Evolutionary conservation across 2,888 invertebrate genomes (phyloP), one percentile per base, ranked within the genome.

Genomic region (Ornithoptera priamus): DNA sequence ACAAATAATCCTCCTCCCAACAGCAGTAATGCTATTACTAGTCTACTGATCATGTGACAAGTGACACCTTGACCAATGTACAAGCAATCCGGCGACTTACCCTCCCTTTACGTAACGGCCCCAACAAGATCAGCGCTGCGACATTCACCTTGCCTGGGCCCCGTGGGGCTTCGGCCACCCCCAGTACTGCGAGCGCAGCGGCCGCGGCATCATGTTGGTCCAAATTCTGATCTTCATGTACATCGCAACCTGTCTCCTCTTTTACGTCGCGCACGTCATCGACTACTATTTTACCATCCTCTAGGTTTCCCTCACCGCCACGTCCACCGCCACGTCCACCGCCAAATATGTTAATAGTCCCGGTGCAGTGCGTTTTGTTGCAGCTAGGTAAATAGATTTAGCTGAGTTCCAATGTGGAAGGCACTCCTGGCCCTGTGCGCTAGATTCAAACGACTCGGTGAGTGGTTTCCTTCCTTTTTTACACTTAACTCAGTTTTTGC

Each of bases 171-270:
- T 72, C 71, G 12, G 3, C 64, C n/a, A 68, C 69, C 62, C 46
- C 18, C 76, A 73, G 77, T 72, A 72, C 65, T 69, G 72, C 70
- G 65, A 50, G 67, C 70, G 69, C 62, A 74, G 59, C 72, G 57
- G 36, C 53, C 60, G 73, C 67, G 66, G 69, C 71, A 87, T 76
- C 81, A 93, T 93, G 93, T 83, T 93, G 81, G 89, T 93, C 18
- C 93, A 93, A 75, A 91, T 93, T 61, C 84, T 93, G 22, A 90
- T 93, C 62, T 91, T 93, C 83, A 90, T 93, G 88, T 93, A 93
- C 82, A 90, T 93, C 68, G 90, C 85, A 68, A 90, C 89, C 15
- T 93, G 92, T 75, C 81, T 93, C 20, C 73, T 93, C 63, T 91
- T 93, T 79, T 93, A 93, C 77, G 87, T 92, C 57, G 92, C 90